These are phyloP conservation scores for Nansenia antarctica DNA, from an alignment of 2,113 vertebrate species.

Conservation along the genomic window DNA sequence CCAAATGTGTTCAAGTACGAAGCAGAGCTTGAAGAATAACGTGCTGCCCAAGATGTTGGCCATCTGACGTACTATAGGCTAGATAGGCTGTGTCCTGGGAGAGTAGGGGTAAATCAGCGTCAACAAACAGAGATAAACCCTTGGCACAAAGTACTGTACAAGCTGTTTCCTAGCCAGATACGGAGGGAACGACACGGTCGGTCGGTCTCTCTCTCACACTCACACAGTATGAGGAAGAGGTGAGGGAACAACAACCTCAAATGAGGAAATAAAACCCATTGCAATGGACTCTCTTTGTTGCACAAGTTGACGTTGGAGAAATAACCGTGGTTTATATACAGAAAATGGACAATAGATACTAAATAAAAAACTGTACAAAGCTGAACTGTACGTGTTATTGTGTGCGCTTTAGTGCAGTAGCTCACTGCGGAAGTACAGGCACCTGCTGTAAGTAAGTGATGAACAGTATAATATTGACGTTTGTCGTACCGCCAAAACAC, in stretches of 20 bases:
- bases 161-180: no score
- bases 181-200: no score
- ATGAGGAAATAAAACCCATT: conserved; percentile 7
- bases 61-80: no score
- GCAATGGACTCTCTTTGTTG: conserved; percentile 27
- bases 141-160: no score
- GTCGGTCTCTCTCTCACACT: no score
- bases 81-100: no score
- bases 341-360: neutral
- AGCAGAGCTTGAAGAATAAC: no score
- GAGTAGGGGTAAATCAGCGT: no score
- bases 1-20: no score
- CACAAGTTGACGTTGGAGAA: neutral
- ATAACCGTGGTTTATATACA: no score
- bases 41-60: no score
- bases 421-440: conserved; percentile 39
- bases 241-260: neutral
- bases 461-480: neutral
- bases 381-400: neutral
- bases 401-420: neutral
- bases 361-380: neutral
- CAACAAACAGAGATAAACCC: no score
- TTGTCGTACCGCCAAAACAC: neutral
- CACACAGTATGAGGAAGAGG: neutral
- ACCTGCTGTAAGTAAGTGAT: conserved; percentile 28